Conservation (phyloP, 2,113 vertebrate species). For the Cebus imitator region DNA sequence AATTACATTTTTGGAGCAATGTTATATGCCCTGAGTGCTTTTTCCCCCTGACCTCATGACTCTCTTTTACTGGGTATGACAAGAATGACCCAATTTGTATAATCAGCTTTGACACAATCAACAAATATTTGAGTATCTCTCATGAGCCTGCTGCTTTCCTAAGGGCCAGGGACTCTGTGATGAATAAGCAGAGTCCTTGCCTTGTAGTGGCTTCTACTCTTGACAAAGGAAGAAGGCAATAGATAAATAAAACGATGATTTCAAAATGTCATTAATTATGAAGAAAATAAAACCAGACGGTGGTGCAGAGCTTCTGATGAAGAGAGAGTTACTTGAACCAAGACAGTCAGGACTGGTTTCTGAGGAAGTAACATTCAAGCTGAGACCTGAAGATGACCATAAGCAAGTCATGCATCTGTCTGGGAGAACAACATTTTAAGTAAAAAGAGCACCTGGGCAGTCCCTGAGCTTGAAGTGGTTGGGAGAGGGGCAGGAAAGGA, state of each 20-base stretch:
- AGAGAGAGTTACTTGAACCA: not conserved
- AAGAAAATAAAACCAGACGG: not conserved
- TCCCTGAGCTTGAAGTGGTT: not conserved
- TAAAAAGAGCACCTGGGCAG: not conserved
- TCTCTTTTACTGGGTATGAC: not conserved
- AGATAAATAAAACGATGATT: not conserved
- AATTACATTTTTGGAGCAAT: not conserved
- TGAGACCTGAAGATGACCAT: not conserved
- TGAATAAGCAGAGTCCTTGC: not conserved
- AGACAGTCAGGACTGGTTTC: not conserved
- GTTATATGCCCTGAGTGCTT: not conserved
- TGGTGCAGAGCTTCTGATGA: not conserved
- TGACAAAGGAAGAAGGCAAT: not conserved
- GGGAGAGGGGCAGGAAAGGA: not conserved
- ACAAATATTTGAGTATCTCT: not conserved
- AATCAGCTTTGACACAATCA: not conserved
- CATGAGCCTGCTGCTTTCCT: not conserved
- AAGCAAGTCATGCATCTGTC: not conserved
- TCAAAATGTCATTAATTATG: not conserved
- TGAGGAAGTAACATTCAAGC: not conserved
- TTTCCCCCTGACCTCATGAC: not conserved
- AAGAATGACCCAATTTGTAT: not conserved
- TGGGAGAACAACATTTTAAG: not conserved
- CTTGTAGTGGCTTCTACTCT: not conserved
- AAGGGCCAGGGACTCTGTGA: not conserved